Percentiles rank a stretch among this genome's conserved stretches.
Evolutionary conservation across 2,797 vertebrate species (phyloP).

Genomic region (Argyrosomus regius): DNA sequence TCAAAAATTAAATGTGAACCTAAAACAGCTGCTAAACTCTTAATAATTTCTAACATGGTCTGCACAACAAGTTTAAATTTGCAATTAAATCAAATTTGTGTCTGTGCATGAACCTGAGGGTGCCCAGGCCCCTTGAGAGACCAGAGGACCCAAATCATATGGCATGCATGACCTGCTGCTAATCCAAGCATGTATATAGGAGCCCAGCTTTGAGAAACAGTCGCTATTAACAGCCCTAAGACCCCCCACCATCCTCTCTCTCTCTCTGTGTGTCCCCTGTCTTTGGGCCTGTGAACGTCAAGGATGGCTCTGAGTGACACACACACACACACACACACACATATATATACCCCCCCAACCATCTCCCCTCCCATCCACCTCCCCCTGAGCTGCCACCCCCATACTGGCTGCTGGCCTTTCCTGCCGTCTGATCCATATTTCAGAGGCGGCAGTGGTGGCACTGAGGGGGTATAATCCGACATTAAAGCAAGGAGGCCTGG

Average conservation of each 20-base stretch:
- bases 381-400: constrained; percentile 73
- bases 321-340: constrained; percentile 1
- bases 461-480: constrained; percentile 83
- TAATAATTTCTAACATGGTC: no score
- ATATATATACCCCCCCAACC: background rate
- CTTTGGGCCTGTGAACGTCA: constrained; percentile 71
- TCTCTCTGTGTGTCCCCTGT: constrained; percentile 30
- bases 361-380: constrained; percentile 47
- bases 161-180: constrained; percentile 31
- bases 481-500: constrained; percentile 76
- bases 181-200: constrained; percentile 29
- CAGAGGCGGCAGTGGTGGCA: constrained; percentile 80
- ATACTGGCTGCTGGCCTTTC: constrained; percentile 84
- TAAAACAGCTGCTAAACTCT: background rate
- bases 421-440: constrained; percentile 85
- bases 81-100: constrained; percentile 7
- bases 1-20: background rate
- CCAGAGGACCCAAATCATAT: constrained; percentile 12
- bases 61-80: background rate
- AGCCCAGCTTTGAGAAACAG: constrained; percentile 57
- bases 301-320: constrained; percentile 73
- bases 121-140: constrained; percentile 14
- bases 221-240: constrained; percentile 58
- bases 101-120: constrained; percentile 3
- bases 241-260: constrained; percentile 58